Evolutionary conservation across 2,888 invertebrate species (phyloP).

Genomic region (Cordilura impudica): DNA sequence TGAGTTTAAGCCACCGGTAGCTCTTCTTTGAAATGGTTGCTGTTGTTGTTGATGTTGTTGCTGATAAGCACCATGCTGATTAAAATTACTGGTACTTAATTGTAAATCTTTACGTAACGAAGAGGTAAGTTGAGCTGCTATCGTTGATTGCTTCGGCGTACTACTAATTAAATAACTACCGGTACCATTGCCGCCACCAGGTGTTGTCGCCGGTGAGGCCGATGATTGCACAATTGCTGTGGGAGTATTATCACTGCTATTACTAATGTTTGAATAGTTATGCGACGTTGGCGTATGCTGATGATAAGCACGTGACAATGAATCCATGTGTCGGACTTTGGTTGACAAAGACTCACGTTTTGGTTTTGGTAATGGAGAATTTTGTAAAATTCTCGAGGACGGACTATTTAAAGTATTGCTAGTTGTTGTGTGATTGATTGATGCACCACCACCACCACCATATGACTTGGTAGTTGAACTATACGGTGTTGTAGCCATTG

Average conservation of each 20-base stretch:
- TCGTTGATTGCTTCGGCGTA: slow-evolving; percentile 66
- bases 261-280: slow-evolving; percentile 51
- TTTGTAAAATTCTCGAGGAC: slow-evolving; percentile 74
- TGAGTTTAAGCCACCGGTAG: slow-evolving; percentile 29
- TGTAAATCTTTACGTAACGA: slow-evolving; percentile 73
- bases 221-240: slow-evolving; percentile 37
- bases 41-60: slow-evolving; percentile 64
- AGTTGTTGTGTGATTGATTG: slow-evolving; percentile 43
- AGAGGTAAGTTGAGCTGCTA: slow-evolving; percentile 71
- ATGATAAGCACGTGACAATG: slow-evolving; percentile 76
- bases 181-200: slow-evolving; percentile 32
- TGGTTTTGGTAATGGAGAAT: slow-evolving; percentile 76
- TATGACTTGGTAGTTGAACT: slow-evolving; percentile 67
- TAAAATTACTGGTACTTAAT: slow-evolving; percentile 66
- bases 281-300: slow-evolving; percentile 31
- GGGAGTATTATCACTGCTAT: slow-evolving; percentile 47
- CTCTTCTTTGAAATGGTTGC: slow-evolving; percentile 56
- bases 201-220: slow-evolving; percentile 32
- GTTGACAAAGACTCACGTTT: slow-evolving; percentile 80
- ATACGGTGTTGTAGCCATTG: slow-evolving; percentile 74
- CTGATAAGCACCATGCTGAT: slow-evolving; percentile 23
- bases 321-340: slow-evolving; percentile 79
- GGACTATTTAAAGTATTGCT: slow-evolving; percentile 67
- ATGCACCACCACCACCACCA: slow-evolving; percentile 63
- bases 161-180: slow-evolving; percentile 63